Percentiles rank a stretch among this genome's conserved stretches.
Evolutionary conservation across 2,113 vertebrate genomes (phyloP).

Genomic region (Myotis yumanensis): DNA sequence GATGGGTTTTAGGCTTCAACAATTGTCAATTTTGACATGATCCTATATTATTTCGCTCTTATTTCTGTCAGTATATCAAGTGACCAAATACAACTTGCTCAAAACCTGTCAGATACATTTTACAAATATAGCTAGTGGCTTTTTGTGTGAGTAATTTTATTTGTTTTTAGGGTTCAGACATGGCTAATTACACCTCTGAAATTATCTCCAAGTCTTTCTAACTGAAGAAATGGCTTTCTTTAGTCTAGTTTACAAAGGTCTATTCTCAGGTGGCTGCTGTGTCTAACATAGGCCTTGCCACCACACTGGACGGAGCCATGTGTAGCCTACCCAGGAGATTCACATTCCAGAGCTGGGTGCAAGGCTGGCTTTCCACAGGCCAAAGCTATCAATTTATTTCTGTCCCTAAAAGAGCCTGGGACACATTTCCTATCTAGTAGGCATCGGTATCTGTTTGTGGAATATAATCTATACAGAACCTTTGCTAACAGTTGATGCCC

Average conservation of each 20-base stretch:
- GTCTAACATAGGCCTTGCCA: not conserved
- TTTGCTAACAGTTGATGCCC: not conserved
- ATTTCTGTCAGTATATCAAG: not conserved
- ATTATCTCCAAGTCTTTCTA: not conserved
- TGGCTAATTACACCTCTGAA: constrained; percentile 2
- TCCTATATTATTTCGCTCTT: not conserved
- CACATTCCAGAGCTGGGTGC: not conserved
- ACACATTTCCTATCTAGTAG: not conserved
- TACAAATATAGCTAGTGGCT: not conserved
- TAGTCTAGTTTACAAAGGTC: not conserved
- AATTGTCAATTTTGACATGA: constrained; percentile 32
- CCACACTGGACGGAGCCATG: not conserved
- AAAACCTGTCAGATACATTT: not conserved
- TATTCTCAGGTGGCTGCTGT: not conserved
- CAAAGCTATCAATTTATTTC: not conserved
- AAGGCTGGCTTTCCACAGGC: not conserved
- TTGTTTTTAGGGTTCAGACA: not conserved
- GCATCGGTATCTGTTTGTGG: not conserved
- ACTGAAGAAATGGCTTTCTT: not conserved
- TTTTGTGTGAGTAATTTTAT: not conserved
- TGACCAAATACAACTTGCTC: not conserved
- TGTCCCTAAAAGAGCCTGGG: not conserved
- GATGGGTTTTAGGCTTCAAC: not conserved
- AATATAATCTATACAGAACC: not conserved
- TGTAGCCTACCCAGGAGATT: not conserved